Percentiles rank a stretch among this genome's conserved stretches.
phyloP scores from a whole-genome alignment of 1,140 invertebrate species.

The Lepidotrigona ventralis region DNA sequence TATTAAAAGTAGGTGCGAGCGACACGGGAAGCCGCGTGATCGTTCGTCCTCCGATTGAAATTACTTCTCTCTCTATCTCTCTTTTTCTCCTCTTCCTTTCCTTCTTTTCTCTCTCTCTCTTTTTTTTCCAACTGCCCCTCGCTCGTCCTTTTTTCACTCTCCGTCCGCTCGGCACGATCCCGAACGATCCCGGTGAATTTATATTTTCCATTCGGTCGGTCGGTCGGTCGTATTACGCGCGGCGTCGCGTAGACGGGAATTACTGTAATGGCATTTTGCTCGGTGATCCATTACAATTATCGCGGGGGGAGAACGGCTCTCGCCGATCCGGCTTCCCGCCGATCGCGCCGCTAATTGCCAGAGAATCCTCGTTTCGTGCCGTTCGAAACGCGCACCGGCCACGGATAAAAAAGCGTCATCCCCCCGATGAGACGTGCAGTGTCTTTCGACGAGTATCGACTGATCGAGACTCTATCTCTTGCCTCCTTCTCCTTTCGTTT shows the following conservation, averaged over 20 bases:
- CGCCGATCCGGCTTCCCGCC: background rate
- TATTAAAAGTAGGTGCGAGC: constrained; percentile 54
- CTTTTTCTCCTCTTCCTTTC: background rate
- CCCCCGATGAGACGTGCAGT: background rate
- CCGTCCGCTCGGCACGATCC: no score
- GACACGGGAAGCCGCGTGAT: constrained; percentile 9
- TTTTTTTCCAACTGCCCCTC: background rate
- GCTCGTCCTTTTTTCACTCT: constrained; percentile 5
- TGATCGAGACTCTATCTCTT: background rate
- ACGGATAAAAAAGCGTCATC: background rate
- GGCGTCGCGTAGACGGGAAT: constrained; percentile 20
- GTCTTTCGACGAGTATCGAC: background rate
- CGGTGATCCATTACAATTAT: constrained; percentile 50
- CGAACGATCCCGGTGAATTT: constrained; percentile 19
- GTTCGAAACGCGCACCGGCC: background rate
- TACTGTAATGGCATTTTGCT: constrained; percentile 50
- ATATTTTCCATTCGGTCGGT: constrained; percentile 49
- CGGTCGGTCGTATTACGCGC: constrained; percentile 7
- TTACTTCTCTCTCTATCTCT: constrained; percentile 20
- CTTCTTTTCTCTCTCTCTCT: constrained; percentile 7
- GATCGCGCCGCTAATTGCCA: constrained; percentile 7
- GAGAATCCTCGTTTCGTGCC: background rate
- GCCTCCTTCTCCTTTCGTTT: no score
- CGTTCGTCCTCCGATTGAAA: constrained; percentile 34
- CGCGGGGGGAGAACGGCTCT: constrained; percentile 18